Evolutionary conservation across 2,888 invertebrate genomes (phyloP).

Genomic region (Nowickia ferox): DNA sequence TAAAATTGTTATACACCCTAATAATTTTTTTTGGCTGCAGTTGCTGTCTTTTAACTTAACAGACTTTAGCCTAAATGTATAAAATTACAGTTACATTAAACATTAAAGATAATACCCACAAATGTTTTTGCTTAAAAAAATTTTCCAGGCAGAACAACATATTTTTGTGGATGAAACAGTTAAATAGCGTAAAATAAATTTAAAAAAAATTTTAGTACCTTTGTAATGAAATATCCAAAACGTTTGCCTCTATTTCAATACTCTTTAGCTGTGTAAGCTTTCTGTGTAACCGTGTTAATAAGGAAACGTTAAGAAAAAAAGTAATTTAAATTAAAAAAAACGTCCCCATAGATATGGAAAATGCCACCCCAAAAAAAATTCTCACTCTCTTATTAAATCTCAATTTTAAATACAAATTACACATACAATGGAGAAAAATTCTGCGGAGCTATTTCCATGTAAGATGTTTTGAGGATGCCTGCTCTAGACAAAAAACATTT

Average conservation of each 20-base stretch:
- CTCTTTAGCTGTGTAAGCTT: neutral
- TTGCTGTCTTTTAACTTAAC: slow-evolving; percentile 16
- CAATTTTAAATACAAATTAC: no score
- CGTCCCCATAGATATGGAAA: slow-evolving; percentile 52
- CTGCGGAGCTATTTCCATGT: no score
- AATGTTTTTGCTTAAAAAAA: slow-evolving; percentile 34
- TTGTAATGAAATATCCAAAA: slow-evolving; percentile 29
- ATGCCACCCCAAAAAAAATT: slow-evolving; percentile 37
- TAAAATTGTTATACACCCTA: slow-evolving; percentile 24
- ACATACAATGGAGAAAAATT: no score
- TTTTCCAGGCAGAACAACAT: neutral
- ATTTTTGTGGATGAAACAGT: slow-evolving; percentile 23
- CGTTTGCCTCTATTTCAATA: slow-evolving; percentile 22
- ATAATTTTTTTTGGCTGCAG: slow-evolving; percentile 10
- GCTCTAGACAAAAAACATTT: no score
- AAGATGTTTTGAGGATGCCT: no score
- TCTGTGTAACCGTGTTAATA: slow-evolving; percentile 47
- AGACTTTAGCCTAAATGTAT: slow-evolving; percentile 56
- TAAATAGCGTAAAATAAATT: neutral
- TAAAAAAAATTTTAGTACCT: neutral
- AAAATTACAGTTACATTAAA: slow-evolving; percentile 67
- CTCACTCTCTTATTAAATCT: neutral
- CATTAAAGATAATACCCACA: slow-evolving; percentile 70
- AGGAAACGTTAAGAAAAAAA: slow-evolving; percentile 53
- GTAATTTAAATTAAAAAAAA: slow-evolving; percentile 28